These are phyloP conservation scores for Sanderia malayensis DNA, from an alignment of 30 jellyfish, hydroid and myxozoan genomes.

Conservation along the genomic window DNA sequence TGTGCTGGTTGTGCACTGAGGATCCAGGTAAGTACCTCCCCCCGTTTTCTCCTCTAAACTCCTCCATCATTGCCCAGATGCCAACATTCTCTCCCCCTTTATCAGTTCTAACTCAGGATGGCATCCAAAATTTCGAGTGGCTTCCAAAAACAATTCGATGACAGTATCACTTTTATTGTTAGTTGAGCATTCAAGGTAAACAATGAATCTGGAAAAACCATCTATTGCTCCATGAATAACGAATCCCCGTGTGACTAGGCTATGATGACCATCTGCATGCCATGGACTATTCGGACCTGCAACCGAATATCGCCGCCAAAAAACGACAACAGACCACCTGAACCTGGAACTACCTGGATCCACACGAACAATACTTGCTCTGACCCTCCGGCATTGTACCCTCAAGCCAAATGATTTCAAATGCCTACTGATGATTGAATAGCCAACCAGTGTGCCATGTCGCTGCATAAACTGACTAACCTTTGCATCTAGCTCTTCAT, in stretches of 20 bases:
- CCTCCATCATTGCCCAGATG: constrained; percentile 46
- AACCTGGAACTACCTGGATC: constrained; percentile 36
- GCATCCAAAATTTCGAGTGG: constrained; percentile 25
- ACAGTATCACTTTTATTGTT: constrained; percentile 54
- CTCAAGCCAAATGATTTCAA: constrained; percentile 36
- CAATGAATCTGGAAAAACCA: constrained; percentile 54
- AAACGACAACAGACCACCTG: constrained; percentile 48
- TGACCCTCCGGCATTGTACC: constrained; percentile 38
- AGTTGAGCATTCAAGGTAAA: constrained; percentile 45
- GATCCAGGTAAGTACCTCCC: constrained; percentile 29
- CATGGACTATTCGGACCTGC: constrained; percentile 60
- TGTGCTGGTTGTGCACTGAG: constrained; percentile 40
- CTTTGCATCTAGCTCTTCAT: constrained; percentile 32
- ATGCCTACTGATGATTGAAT: constrained; percentile 17
- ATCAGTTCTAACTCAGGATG: constrained; percentile 45
- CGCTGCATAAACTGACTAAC: constrained; percentile 10
- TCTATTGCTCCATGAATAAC: constrained; percentile 76
- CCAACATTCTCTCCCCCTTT: constrained; percentile 55
- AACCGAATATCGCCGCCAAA: constrained; percentile 48
- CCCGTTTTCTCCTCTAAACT: constrained; percentile 29
- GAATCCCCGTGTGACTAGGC: constrained; percentile 56
- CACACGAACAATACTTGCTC: constrained; percentile 38
- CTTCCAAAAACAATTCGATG: constrained; percentile 22
- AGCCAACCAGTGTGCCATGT: constrained; percentile 45
- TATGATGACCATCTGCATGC: constrained; percentile 71